These are phyloP conservation scores for Baryphthengus martii DNA, from an alignment of 2,113 vertebrate species.

Conservation along the genomic window DNA sequence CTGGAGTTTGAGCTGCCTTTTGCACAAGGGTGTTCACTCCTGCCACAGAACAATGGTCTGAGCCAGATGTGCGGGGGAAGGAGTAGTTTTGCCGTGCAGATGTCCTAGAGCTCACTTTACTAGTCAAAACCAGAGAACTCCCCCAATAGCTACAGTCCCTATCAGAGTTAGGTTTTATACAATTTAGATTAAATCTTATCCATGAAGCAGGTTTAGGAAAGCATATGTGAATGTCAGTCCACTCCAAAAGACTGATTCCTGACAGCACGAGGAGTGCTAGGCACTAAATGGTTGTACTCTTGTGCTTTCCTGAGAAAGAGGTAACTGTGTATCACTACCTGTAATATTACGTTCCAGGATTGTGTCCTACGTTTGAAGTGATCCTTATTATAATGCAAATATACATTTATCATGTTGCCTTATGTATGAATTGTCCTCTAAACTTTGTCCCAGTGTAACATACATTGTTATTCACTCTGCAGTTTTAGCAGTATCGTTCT, in stretches of 20 bases:
- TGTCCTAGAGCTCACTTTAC: neutral
- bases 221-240: neutral
- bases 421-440: neutral
- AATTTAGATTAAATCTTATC: neutral
- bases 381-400: neutral
- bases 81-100: neutral
- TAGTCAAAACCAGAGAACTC: neutral
- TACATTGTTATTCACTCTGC: neutral
- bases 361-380: neutral
- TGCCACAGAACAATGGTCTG: neutral
- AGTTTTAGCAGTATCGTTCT: neutral
- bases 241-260: neutral
- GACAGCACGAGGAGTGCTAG: neutral
- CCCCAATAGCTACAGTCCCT: neutral
- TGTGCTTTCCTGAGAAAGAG: neutral
- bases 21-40: neutral
- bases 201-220: neutral
- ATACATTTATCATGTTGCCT: neutral
- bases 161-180: neutral
- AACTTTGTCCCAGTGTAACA: neutral
- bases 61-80: neutral
- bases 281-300: neutral
- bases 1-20: neutral
- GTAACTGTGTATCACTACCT: neutral
- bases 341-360: neutral